These are phyloP conservation scores for Nautilus pompilius DNA, from an alignment of 1,140 invertebrate genomes.

Conservation along the genomic window DNA sequence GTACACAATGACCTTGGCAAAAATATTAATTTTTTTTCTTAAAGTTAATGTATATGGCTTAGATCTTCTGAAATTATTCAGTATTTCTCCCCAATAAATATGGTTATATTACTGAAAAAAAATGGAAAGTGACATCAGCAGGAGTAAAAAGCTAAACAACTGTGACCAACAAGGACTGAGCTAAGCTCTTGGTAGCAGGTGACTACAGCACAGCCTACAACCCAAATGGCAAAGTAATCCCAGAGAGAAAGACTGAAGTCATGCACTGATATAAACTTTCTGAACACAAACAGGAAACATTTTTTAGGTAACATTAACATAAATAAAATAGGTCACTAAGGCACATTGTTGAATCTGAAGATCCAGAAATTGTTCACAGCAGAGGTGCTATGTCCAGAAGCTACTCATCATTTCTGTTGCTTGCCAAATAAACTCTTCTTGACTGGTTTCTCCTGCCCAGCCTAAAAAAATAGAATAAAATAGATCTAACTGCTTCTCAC, in stretches of 20 bases:
- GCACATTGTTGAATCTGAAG: slow-evolving; percentile 9
- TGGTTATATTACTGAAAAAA: too few relatives aligned
- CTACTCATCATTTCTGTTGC: slow-evolving; percentile 29
- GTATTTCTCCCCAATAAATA: too few relatives aligned
- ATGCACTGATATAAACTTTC: slow-evolving; percentile 3
- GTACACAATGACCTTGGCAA: too few relatives aligned
- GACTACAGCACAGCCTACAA: too few relatives aligned
- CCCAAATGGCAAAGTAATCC: slow-evolving; percentile 10
- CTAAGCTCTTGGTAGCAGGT: too few relatives aligned
- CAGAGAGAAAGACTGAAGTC: slow-evolving; percentile 4
- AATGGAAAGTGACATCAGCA: too few relatives aligned
- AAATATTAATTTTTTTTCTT: too few relatives aligned
- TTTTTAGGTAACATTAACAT: not conserved
- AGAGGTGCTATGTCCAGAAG: not conserved
- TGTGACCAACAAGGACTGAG: too few relatives aligned
- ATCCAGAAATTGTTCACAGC: not conserved
- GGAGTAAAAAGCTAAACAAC: too few relatives aligned
- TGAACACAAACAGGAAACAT: slow-evolving; percentile 11
- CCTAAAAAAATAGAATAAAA: slow-evolving; percentile 26
- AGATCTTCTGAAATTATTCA: too few relatives aligned
- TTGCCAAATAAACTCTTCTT: slow-evolving; percentile 51
- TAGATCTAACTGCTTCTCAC: not conserved
- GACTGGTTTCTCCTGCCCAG: slow-evolving; percentile 45
- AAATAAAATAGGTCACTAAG: not conserved
- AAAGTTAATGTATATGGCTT: too few relatives aligned